These are phyloP conservation scores for Thaleichthys pacificus DNA, from an alignment of 2,797 vertebrate species.

Conservation along the genomic window DNA sequence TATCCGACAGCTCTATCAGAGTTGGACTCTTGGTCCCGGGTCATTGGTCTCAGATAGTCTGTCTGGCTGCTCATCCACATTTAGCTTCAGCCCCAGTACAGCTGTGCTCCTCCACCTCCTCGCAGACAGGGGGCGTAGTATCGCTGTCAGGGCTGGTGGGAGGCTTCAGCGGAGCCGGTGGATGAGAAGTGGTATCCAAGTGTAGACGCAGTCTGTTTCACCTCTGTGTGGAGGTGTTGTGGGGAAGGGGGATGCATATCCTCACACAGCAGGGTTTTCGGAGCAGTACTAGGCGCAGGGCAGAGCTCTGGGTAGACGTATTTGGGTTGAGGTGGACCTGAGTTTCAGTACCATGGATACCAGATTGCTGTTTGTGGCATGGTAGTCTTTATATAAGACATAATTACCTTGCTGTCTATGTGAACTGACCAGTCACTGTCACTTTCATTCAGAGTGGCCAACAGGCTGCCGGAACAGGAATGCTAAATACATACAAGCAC, in stretches of 20 bases:
- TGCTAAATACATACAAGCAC: constrained; percentile 20
- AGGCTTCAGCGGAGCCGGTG: background rate
- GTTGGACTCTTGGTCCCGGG: background rate
- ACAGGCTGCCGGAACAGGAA: background rate
- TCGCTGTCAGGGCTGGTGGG: too few relatives aligned
- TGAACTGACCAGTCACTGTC: background rate
- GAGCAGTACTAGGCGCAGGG: background rate
- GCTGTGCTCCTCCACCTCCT: background rate
- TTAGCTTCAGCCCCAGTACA: background rate
- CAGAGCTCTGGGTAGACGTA: background rate
- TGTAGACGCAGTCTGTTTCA: background rate
- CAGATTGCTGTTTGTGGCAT: constrained; percentile 21
- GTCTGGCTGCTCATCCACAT: background rate
- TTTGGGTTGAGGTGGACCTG: background rate
- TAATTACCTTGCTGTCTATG: constrained; percentile 36
- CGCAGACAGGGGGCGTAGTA: background rate
- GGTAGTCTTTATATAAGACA: constrained; percentile 43
- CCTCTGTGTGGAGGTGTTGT: background rate
- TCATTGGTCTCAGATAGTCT: constrained; percentile 3
- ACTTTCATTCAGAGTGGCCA: constrained; percentile 5
- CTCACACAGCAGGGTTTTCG: background rate
- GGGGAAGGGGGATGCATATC: background rate
- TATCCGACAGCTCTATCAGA: constrained; percentile 6
- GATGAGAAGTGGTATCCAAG: background rate
- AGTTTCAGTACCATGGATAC: background rate